Evolutionary conservation across 2,888 invertebrate genomes (phyloP).

Genomic region (Meganola albula): DNA sequence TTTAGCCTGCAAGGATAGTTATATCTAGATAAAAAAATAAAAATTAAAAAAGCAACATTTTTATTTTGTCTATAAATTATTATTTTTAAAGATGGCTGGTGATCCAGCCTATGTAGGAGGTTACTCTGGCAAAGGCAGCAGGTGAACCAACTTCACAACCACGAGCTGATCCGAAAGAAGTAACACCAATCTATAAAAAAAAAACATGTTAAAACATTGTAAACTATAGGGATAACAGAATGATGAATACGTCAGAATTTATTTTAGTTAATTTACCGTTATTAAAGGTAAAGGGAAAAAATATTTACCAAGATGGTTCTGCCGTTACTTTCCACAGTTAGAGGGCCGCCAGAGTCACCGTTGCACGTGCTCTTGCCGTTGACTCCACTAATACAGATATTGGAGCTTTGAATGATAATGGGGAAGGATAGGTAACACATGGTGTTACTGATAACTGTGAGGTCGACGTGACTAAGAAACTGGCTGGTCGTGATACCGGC

Average conservation of each 20-base stretch:
- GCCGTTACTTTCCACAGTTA: slow-evolving; percentile 25
- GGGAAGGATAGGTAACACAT: slow-evolving; percentile 26
- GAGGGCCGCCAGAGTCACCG: slow-evolving; percentile 49
- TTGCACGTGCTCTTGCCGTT: slow-evolving; percentile 32
- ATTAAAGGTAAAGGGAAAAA: no score
- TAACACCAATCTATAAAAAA: slow-evolving; percentile 38
- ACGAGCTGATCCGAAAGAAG: slow-evolving; percentile 31
- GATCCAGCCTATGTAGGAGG: slow-evolving; percentile 29
- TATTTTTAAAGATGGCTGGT: slow-evolving; percentile 2
- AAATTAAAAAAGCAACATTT: no score
- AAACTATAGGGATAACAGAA: no score
- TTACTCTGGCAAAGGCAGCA: slow-evolving; percentile 36
- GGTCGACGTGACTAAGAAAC: slow-evolving; percentile 20
- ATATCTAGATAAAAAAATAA: no score
- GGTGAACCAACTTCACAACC: slow-evolving; percentile 32
- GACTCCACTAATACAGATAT: slow-evolving; percentile 38
- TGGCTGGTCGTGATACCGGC: slow-evolving; percentile 19
- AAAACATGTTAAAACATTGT: no score
- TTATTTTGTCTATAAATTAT: no score
- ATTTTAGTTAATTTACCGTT: no score
- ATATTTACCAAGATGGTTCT: slow-evolving; percentile 31
- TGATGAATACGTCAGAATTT: no score
- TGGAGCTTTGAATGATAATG: slow-evolving; percentile 23
- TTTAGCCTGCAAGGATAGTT: no score
- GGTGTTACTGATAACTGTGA: slow-evolving; percentile 28